These are phyloP conservation scores for Apomyelois bistriatella DNA, from an alignment of 2,888 invertebrate species.

Conservation along the genomic window DNA sequence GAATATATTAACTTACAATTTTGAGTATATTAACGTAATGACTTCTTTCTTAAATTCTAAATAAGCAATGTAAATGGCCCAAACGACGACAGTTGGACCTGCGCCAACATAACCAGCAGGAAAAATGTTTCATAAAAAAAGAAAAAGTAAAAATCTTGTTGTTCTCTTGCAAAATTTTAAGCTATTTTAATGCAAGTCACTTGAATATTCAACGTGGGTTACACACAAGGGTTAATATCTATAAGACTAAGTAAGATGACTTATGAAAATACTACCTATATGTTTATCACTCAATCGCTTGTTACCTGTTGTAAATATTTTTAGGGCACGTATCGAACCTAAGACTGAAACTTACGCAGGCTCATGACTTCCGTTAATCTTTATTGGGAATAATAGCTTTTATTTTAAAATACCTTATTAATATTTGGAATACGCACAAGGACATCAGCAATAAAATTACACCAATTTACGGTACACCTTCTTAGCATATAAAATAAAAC, in stretches of 20 bases:
- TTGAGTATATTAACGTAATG: constrained; percentile 4
- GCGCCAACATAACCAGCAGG: constrained; percentile 2
- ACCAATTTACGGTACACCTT: too few relatives aligned
- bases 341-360: too few relatives aligned
- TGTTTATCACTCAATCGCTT: not conserved
- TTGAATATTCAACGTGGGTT: not conserved
- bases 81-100: constrained; percentile 6
- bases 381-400: too few relatives aligned
- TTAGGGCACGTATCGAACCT: too few relatives aligned
- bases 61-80: constrained; percentile 8
- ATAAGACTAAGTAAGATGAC: too few relatives aligned
- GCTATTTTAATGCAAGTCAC: not conserved
- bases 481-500: too few relatives aligned
- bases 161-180: not conserved
- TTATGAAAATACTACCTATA: too few relatives aligned
- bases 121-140: constrained; percentile 6
- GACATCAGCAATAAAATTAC: too few relatives aligned
- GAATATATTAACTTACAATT: not conserved
- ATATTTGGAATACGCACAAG: too few relatives aligned
- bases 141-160: constrained; percentile 1
- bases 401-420: too few relatives aligned
- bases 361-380: too few relatives aligned
- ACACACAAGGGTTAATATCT: not conserved
- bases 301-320: too few relatives aligned
- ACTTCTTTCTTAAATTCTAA: constrained; percentile 8